phyloP scores from a whole-genome alignment of 2,888 invertebrate species.

The Drosophila paranaensis region DNA sequence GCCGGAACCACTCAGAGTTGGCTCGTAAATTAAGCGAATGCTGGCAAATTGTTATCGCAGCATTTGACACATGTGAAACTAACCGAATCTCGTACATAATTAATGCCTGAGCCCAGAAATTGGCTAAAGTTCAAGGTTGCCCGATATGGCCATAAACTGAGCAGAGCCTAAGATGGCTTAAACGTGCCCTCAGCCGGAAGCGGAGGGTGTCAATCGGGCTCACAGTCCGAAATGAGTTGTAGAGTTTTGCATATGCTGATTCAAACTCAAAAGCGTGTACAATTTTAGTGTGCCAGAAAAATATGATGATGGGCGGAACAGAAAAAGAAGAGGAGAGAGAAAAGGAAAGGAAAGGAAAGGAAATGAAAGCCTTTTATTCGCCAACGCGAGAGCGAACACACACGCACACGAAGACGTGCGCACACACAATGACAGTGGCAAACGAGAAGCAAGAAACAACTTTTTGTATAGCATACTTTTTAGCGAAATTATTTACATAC shows the following conservation, averaged over 20 bases:
- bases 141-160: constrained; percentile 29
- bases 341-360: neutral
- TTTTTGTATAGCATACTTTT: constrained; percentile 62
- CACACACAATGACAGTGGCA: constrained; percentile 39
- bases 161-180: constrained; percentile 14
- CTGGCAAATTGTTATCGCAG: constrained; percentile 70
- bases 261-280: constrained; percentile 39
- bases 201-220: constrained; percentile 17
- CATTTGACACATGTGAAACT: constrained; percentile 60
- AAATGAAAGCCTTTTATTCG: constrained; percentile 33
- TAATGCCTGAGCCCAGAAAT: constrained; percentile 49
- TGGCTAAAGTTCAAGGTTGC: constrained; percentile 53
- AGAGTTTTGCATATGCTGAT: constrained; percentile 43
- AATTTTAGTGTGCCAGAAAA: constrained; percentile 35
- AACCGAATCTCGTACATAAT: constrained; percentile 65
- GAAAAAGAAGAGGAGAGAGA: too few species aligned
- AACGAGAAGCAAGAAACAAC: constrained; percentile 49
- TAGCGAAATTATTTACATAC: constrained; percentile 66
- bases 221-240: constrained; percentile 36
- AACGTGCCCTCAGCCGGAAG: constrained; percentile 1
- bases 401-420: constrained; percentile 10
- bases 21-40: constrained; percentile 71
- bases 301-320: constrained; percentile 35
- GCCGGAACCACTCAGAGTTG: constrained; percentile 13
- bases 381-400: constrained; percentile 9